Base-by-base conservation (phyloP, 2,888 invertebrate genomes). In the Bombylius major region DNA sequence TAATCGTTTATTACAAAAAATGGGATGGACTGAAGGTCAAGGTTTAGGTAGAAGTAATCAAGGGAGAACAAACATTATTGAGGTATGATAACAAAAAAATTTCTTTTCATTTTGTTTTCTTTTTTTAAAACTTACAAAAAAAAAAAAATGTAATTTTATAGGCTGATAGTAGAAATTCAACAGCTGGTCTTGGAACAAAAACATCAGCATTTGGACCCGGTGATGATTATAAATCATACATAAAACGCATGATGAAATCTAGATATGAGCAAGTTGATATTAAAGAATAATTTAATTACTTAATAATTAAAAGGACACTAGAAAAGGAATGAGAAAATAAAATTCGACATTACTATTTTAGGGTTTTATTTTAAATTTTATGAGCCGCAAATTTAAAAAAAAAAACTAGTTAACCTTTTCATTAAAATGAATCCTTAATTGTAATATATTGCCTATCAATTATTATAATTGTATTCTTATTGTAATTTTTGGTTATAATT, bases 1-100 rank as follows among this genome's bases (percentile, higher is more conserved):
- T 8, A 97, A 89, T 69, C 88, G 92, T 69, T 79, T 99, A 72
- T 73, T 99, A 61, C 95, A 98, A 73, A 95, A 94, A 75, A 99
- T 99, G 99, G 99, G 99, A 5, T 99, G 99, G 99, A 88, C 88
- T 7, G 94, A 94, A 70, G 99, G 99, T 0, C 86, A 91, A 77
- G 99, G 99, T 0, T 77, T 99, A 32, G 98, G 99, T 1, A 90
- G 89, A 70, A 81, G 83, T 54, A 93, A 93, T 69, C 97, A 98
- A 74, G 97, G 94, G 13, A 79, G 93, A 65, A 90, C 92, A 33
- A 89, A 89, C 54, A 96, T 96, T 51, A 91, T 97, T 61, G 90
- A 94, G 79, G 90, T 89, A 45, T 5, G 8, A 2, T 45, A 4
- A n/a, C 6, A 5, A 45, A 14, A 59, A 75, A 76, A 51, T 44